Evolutionary conservation across 2,888 invertebrate species (phyloP).

Genomic region (Drosophila merina): DNA sequence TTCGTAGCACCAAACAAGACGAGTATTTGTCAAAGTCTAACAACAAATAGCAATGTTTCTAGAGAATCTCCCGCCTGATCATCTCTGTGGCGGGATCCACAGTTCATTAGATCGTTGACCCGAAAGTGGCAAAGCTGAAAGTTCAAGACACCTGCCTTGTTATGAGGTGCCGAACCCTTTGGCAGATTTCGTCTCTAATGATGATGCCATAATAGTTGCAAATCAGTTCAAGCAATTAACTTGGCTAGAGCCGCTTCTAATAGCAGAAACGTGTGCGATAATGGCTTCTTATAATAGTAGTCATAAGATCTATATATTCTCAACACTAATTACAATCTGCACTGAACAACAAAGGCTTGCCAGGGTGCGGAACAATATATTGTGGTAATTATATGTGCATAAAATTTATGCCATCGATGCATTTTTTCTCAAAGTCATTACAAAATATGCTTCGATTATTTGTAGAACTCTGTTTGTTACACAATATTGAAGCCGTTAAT

Average conservation of each 20-base stretch:
- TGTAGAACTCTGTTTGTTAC: background rate
- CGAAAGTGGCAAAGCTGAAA: constrained; percentile 12
- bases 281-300: constrained; percentile 19
- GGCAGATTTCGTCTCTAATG: constrained; percentile 32
- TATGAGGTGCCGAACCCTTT: background rate
- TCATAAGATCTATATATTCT: constrained; percentile 9
- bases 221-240: constrained; percentile 55
- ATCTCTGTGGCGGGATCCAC: background rate
- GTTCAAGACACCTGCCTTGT: constrained; percentile 47
- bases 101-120: constrained; percentile 57
- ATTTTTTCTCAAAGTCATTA: background rate
- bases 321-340: constrained; percentile 17
- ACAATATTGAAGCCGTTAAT: background rate
- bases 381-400: background rate
- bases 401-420: background rate
- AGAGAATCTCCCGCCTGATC: constrained; percentile 16
- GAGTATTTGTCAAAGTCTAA: constrained; percentile 43
- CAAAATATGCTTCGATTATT: background rate
- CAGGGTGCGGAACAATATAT: background rate
- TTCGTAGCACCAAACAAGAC: constrained; percentile 7
- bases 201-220: constrained; percentile 48
- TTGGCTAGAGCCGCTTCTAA: constrained; percentile 32
- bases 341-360: constrained; percentile 2
- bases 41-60: constrained; percentile 15
- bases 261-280: constrained; percentile 45